These are phyloP conservation scores for Acromyrmex echinatior DNA, from an alignment of 1,140 invertebrate species.

Conservation along the genomic window DNA sequence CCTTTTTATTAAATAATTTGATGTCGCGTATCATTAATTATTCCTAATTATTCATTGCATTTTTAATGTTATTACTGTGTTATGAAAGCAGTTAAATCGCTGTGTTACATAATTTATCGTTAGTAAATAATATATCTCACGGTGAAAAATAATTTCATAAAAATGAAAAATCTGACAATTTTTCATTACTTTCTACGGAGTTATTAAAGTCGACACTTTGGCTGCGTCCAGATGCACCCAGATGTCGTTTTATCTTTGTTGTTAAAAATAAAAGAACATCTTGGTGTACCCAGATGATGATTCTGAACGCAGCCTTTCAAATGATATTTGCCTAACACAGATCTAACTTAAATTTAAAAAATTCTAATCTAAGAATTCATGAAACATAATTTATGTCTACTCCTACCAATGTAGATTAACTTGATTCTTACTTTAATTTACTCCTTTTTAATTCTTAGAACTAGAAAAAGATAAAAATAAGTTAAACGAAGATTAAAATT, in stretches of 20 bases:
- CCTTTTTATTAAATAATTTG: not conserved
- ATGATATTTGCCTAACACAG: not conserved
- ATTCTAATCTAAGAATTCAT: not conserved
- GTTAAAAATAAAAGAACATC: no score
- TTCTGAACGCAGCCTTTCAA: no score
- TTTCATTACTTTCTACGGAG: not conserved
- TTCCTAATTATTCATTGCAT: not conserved
- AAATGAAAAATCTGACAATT: not conserved
- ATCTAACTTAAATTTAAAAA: not conserved
- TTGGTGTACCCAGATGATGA: no score
- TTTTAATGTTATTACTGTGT: not conserved
- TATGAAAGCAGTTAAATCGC: not conserved
- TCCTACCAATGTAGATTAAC: no score
- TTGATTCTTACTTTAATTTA: no score
- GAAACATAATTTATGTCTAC: not conserved
- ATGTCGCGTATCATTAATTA: not conserved
- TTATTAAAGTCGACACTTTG: not conserved
- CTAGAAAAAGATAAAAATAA: no score
- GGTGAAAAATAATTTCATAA: constrained; percentile 1
- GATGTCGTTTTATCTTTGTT: no score
- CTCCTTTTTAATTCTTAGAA: no score
- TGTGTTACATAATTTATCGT: not conserved
- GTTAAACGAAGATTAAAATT: no score
- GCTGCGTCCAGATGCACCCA: no score
- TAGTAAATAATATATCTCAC: not conserved